These are phyloP conservation scores for Cyprinodon variegatus DNA, from an alignment of 2,113 vertebrate genomes.

Conservation along the genomic window DNA sequence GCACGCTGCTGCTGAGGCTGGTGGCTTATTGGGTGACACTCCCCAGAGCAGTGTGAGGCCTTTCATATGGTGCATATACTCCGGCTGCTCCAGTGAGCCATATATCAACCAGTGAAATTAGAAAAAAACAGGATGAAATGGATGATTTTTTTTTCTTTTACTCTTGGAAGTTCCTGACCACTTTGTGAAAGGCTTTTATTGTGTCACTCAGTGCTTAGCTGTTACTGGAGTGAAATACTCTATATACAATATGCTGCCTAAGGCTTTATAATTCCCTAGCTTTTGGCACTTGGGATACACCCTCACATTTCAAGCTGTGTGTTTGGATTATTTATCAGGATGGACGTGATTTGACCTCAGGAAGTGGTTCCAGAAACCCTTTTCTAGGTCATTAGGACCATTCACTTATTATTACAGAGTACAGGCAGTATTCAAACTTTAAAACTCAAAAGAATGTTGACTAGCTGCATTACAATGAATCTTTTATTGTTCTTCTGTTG, in stretches of 20 bases:
- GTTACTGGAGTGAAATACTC: conserved; percentile 51
- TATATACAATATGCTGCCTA: conserved; percentile 30
- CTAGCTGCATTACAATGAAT: conserved; percentile 20
- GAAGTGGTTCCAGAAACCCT: conserved; percentile 17
- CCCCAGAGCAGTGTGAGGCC: conserved; percentile 57
- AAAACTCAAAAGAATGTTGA: conserved; percentile 50
- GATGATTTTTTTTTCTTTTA: conserved; percentile 51
- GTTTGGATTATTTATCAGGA: conserved; percentile 33
- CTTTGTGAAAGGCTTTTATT: conserved; percentile 69
- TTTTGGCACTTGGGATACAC: conserved; percentile 29
- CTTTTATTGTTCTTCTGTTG: too few relatives aligned
- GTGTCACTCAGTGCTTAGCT: conserved; percentile 60
- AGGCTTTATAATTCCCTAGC: conserved; percentile 41
- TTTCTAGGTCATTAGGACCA: conserved; percentile 21
- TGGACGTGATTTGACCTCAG: conserved; percentile 41
- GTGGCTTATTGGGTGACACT: conserved; percentile 67
- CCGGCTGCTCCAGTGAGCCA: conserved; percentile 31
- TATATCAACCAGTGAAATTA: conserved; percentile 52
- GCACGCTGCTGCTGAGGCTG: conserved; percentile 51
- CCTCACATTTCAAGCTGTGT: conserved; percentile 26
- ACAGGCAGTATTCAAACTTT: conserved; percentile 51
- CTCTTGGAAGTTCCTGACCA: conserved; percentile 59
- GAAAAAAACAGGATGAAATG: conserved; percentile 41
- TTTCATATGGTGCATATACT: conserved; percentile 37
- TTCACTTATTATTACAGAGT: conserved; percentile 42